Evolutionary conservation across 2,113 vertebrate genomes (phyloP).

Genomic region (Protobothrops mucrosquamatus): DNA sequence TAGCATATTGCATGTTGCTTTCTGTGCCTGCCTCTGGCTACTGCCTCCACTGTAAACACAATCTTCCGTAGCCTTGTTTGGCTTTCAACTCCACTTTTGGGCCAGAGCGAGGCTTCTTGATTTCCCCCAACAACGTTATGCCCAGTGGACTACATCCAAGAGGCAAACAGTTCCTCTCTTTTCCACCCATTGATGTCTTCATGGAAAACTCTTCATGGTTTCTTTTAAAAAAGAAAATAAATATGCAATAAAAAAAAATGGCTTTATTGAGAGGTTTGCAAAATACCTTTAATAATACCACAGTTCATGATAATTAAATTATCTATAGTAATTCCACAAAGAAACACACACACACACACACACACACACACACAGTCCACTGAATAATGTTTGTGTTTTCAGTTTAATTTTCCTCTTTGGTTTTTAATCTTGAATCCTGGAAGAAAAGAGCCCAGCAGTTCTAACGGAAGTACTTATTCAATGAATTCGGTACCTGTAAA

Average conservation of each 20-base stretch:
- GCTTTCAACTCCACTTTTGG: not conserved
- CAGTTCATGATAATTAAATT: conserved; percentile 14
- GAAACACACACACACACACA: not conserved
- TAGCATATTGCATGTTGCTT: not conserved
- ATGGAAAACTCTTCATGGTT: not conserved
- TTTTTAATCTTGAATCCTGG: not conserved
- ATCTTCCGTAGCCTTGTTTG: not conserved
- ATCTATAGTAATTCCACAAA: conserved; percentile 23
- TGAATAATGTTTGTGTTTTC: not conserved
- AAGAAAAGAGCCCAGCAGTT: not conserved
- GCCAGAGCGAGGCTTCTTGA: not conserved
- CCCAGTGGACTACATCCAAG: not conserved
- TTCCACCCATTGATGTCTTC: not conserved
- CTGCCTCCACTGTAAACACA: not conserved
- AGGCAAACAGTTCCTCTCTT: conserved; percentile 14
- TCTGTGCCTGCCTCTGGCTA: not conserved
- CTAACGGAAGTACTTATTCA: not conserved
- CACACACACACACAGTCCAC: not conserved
- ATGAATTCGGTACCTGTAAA: not conserved
- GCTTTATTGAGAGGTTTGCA: conserved; percentile 31
- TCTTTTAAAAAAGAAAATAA: conserved; percentile 9
- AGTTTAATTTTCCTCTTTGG: not conserved
- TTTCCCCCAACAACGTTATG: fast-evolving
- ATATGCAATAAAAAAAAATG: not conserved
- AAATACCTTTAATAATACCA: conserved; percentile 15